Evolutionary conservation across 2,888 invertebrate genomes (phyloP).

Genomic region (Therioaphis trifolii): DNA sequence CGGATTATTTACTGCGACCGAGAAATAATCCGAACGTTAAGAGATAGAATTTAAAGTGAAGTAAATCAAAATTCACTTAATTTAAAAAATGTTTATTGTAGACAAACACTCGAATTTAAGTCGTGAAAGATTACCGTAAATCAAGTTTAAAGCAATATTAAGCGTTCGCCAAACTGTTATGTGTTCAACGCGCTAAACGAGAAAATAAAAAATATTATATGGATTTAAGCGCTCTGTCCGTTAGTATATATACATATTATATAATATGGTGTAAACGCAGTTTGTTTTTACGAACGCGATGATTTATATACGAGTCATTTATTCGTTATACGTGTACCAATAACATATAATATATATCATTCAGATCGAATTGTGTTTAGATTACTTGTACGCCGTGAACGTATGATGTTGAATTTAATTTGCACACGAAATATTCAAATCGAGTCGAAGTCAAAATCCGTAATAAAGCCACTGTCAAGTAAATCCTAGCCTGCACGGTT

Average conservation of each 20-base stretch:
- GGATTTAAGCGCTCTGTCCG: neutral
- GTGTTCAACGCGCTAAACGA: neutral
- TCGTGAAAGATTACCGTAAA: neutral
- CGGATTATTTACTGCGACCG: neutral
- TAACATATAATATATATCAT: no score
- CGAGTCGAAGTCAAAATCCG: no score
- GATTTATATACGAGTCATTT: no score
- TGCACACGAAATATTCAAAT: no score
- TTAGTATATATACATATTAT: no score
- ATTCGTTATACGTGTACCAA: neutral
- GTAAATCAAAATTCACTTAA: slow-evolving; percentile 8
- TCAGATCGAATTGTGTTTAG: no score
- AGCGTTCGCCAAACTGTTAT: neutral
- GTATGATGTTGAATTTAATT: no score
- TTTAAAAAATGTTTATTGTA: neutral
- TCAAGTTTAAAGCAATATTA: neutral
- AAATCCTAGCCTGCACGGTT: no score
- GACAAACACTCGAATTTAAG: neutral
- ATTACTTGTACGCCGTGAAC: no score
- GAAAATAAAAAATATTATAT: neutral
- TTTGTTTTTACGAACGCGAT: neutral
- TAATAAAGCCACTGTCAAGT: no score
- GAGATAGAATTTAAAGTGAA: neutral
- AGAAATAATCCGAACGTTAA: neutral
- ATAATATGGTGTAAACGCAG: no score